Evolutionary conservation across 2,888 invertebrate species (phyloP).

Genomic region (Tachina grossa): DNA sequence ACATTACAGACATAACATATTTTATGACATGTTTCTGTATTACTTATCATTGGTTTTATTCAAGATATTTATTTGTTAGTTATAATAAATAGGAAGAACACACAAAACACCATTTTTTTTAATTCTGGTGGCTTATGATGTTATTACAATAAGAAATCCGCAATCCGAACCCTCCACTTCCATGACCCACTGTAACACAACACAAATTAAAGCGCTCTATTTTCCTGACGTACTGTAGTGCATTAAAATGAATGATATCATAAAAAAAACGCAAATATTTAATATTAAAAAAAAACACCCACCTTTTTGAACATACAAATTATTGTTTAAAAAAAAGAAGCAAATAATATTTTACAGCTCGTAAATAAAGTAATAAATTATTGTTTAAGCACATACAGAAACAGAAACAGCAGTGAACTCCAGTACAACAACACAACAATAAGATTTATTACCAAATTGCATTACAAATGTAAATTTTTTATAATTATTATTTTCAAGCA

Average conservation of each 20-base stretch:
- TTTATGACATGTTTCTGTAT: too few relatives aligned
- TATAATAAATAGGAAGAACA: too few relatives aligned
- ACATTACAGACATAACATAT: too few relatives aligned
- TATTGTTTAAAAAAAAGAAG: constrained; percentile 55
- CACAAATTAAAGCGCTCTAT: not conserved
- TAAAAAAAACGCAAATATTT: constrained; percentile 47
- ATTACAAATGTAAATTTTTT: constrained; percentile 69
- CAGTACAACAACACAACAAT: constrained; percentile 51
- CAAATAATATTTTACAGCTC: constrained; percentile 69
- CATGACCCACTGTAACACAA: too few relatives aligned
- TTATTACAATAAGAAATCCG: too few relatives aligned
- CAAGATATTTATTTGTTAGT: too few relatives aligned
- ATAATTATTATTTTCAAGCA: constrained; percentile 49
- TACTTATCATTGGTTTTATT: too few relatives aligned
- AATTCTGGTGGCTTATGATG: too few relatives aligned
- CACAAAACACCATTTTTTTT: too few relatives aligned
- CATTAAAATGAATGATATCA: constrained; percentile 55
- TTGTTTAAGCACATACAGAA: constrained; percentile 66
- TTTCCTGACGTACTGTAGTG: constrained; percentile 20
- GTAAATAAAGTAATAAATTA: constrained; percentile 72
- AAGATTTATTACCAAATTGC: constrained; percentile 71
- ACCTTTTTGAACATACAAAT: constrained; percentile 57
- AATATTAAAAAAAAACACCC: constrained; percentile 51
- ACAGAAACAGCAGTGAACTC: constrained; percentile 54
- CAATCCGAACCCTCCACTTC: too few relatives aligned